These are phyloP conservation scores for Lerista edwardsae DNA, from an alignment of 2,797 vertebrate genomes.

Conservation along the genomic window DNA sequence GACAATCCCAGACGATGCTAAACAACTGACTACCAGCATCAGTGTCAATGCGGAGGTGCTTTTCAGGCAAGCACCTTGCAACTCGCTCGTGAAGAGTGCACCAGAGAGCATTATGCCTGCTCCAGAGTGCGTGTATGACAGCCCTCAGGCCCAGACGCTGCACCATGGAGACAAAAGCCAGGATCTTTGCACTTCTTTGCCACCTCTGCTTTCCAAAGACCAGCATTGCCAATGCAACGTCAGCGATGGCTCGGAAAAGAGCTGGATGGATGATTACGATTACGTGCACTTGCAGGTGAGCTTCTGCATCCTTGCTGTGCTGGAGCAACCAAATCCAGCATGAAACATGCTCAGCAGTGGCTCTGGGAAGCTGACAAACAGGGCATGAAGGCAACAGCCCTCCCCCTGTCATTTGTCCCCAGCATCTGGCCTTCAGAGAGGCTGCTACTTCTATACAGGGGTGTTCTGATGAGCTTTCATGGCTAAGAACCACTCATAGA, in stretches of 20 bases:
- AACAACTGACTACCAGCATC: slow-evolving; percentile 90
- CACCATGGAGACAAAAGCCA: slow-evolving; percentile 64
- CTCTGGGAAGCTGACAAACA: not conserved
- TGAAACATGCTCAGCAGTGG: not conserved
- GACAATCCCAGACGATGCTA: slow-evolving; percentile 88
- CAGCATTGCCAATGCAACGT: slow-evolving; percentile 81
- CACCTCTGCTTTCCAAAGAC: slow-evolving; percentile 69
- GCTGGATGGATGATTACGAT: slow-evolving; percentile 99
- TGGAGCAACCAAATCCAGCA: not conserved
- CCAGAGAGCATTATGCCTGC: slow-evolving; percentile 59
- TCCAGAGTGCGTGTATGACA: slow-evolving; percentile 63
- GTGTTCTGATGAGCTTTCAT: not conserved
- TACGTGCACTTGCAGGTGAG: slow-evolving; percentile 96
- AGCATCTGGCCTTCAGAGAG: not conserved
- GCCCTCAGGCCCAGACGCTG: slow-evolving; percentile 62
- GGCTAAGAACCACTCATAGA: no score
- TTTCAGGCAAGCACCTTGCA: slow-evolving; percentile 78
- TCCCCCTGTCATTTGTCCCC: not conserved
- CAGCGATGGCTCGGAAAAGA: slow-evolving; percentile 89
- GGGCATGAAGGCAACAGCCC: not conserved
- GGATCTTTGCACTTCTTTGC: slow-evolving; percentile 75
- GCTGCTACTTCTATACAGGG: not conserved
- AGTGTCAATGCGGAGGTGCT: slow-evolving; percentile 84
- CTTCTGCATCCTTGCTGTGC: not conserved
- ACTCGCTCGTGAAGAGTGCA: slow-evolving; percentile 66